A percentile compares a stretch with the other conserved stretches of the same genome.
Conservation (phyloP, 1,140 invertebrate genomes). For the Leptinotarsa texana region DNA sequence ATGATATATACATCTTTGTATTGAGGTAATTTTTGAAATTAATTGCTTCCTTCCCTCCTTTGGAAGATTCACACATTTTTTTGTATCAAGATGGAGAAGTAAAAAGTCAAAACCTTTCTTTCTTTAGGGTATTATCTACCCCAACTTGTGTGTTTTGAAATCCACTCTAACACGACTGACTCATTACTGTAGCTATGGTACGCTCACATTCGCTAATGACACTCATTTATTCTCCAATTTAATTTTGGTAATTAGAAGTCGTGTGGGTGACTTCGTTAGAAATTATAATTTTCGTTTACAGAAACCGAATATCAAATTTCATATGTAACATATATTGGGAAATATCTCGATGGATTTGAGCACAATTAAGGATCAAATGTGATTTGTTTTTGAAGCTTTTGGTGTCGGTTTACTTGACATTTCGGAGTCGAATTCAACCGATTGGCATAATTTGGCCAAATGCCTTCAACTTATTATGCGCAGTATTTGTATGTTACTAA, state of each 20-base stretch:
- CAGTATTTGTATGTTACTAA: too few relatives aligned
- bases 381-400: conserved; percentile 25
- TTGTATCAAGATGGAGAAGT: too few relatives aligned
- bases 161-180: background rate
- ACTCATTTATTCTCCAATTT: conserved; percentile 40
- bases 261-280: conserved; percentile 39
- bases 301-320: conserved; percentile 33
- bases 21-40: too few relatives aligned
- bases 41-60: too few relatives aligned
- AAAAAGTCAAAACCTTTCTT: background rate
- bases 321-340: conserved; percentile 36
- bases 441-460: too few relatives aligned
- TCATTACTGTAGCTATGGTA: background rate
- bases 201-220: conserved; percentile 34
- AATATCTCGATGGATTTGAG: conserved; percentile 33
- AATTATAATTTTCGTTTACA: conserved; percentile 41
- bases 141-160: background rate
- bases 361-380: conserved; percentile 35
- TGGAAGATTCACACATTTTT: too few relatives aligned
- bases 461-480: too few relatives aligned
- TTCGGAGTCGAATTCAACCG: background rate
- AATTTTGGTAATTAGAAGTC: conserved; percentile 44
- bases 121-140: background rate
- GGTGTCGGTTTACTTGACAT: background rate
- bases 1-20: too few relatives aligned